Conservation (phyloP, 2,113 vertebrate species). For the Morone saxatilis region DNA sequence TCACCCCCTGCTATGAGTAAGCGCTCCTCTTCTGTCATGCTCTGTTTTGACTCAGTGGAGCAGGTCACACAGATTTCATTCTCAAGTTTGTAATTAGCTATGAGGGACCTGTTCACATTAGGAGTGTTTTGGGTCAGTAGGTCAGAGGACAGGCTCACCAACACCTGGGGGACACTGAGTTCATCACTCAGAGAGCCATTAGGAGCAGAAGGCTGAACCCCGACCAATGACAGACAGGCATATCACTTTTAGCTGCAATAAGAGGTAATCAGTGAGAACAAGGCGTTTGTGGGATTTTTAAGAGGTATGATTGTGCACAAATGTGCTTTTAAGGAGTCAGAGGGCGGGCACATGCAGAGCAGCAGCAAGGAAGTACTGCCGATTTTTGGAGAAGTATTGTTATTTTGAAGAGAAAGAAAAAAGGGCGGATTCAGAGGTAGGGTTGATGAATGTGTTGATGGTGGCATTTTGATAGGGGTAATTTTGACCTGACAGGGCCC, state of each 20-base stretch:
- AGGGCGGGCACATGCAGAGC: slow-evolving; percentile 13
- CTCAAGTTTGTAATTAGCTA: slow-evolving; percentile 63
- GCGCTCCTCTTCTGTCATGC: not conserved
- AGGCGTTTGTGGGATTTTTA: slow-evolving; percentile 7
- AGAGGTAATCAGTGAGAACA: slow-evolving; percentile 58
- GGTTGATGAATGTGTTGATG: slow-evolving; percentile 89
- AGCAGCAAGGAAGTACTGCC: slow-evolving; percentile 37
- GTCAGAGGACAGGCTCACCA: slow-evolving; percentile 68
- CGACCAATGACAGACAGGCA: slow-evolving; percentile 42
- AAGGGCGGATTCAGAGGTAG: slow-evolving; percentile 72
- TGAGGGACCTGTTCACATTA: slow-evolving; percentile 67
- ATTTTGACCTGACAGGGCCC: slow-evolving; percentile 90
- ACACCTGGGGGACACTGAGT: slow-evolving; percentile 77
- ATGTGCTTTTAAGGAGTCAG: slow-evolving; percentile 21
- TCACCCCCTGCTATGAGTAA: slow-evolving; percentile 17
- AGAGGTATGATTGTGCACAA: slow-evolving; percentile 27
- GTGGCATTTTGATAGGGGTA: slow-evolving; percentile 89
- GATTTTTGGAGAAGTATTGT: slow-evolving; percentile 60
- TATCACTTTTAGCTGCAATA: slow-evolving; percentile 5
- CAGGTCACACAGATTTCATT: slow-evolving; percentile 27
- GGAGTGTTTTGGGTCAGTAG: slow-evolving; percentile 69
- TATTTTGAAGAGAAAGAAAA: slow-evolving; percentile 53
- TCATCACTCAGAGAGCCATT: slow-evolving; percentile 72
- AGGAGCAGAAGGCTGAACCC: slow-evolving; percentile 55
- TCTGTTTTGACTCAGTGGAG: slow-evolving; percentile 26